Base-by-base conservation (phyloP, 2,113 vertebrate species). In the Podarcis muralis region DNA sequence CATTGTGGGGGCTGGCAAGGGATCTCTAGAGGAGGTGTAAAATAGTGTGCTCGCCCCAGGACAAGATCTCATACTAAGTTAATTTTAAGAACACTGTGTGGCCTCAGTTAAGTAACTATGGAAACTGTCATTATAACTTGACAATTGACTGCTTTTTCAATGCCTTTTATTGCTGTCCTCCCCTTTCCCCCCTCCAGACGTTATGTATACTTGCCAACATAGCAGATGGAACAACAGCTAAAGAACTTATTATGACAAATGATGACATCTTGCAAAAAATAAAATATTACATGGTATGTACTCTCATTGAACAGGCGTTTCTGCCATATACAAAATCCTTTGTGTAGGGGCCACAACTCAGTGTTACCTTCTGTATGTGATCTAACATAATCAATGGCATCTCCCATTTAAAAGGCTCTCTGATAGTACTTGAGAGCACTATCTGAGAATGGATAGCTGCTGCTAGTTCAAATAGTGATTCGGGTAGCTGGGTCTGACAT, bases 211-310 rank as follows among this genome's bases (percentile, higher is more conserved):
- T 99, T 57, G 98, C 98, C 93, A 99, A 99, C 96, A 98, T 99
- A 93, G 98, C 98, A 57, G 99, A 99, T 86, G 99, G 99, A 91
- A 99, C 98, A 6, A 98, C 98, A 59, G 99, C 99, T 90, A 99
- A 99, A 95, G 98, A 99, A 23, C 97, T 99, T 83, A 98, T 99
- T 93, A 99, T 99, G 99, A 99, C 98, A 92, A 99, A 99, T 88
- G 98, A 99, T 83, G 99, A 99, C 95, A 99, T 98, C 93, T 97
- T 99, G 72, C 99, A 99, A 97, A 99, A 99, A 97, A 98, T 99
- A 94, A 99, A 99, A 94, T 99, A 99, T 95, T 99, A 99, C 91
- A 99, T 99, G 99, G 99, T 99, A 97, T 85, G 97, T 72, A 53
- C 53, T 86, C 77, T 84, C 87, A 15, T 77, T 81, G 87, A 83